Evolutionary conservation across 2,888 invertebrate species (phyloP).

Genomic region (Andrena hattorfiana): DNA sequence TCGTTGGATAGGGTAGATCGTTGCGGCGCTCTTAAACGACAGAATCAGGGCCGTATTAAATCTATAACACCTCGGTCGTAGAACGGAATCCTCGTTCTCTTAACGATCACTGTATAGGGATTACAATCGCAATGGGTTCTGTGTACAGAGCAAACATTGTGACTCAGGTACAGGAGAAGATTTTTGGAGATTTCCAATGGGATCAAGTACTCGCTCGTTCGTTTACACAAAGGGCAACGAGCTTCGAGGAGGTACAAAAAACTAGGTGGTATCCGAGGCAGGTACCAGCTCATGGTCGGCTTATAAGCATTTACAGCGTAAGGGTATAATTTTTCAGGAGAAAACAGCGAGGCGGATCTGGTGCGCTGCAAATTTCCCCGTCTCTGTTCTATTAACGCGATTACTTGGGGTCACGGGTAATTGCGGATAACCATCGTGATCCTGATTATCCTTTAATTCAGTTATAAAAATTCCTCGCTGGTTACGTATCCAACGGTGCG

Average conservation of each 20-base stretch:
- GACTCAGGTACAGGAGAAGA: neutral
- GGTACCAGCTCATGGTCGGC: slow-evolving; percentile 25
- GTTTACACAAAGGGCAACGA: slow-evolving; percentile 12
- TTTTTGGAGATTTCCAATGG: neutral
- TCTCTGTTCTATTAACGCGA: slow-evolving; percentile 17
- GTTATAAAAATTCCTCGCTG: slow-evolving; percentile 36
- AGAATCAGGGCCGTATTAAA: slow-evolving; percentile 27
- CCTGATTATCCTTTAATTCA: slow-evolving; percentile 25
- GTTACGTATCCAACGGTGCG: neutral
- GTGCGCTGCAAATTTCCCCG: neutral
- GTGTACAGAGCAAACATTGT: neutral
- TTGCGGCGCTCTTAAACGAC: slow-evolving; percentile 26
- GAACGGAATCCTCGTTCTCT: neutral
- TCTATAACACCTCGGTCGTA: neutral
- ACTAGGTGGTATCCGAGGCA: slow-evolving; percentile 17
- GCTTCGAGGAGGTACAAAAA: neutral
- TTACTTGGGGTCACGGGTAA: slow-evolving; percentile 32
- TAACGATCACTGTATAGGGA: neutral
- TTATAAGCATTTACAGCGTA: slow-evolving; percentile 31
- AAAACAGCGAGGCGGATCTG: slow-evolving; percentile 35
- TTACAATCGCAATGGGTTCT: neutral
- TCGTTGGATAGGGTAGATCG: slow-evolving; percentile 66
- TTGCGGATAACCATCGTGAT: slow-evolving; percentile 27
- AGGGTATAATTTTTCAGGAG: slow-evolving; percentile 56
- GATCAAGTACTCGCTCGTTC: neutral